phyloP scores from a whole-genome alignment of 2,888 invertebrate species.

The Perithous albicinctus region DNA sequence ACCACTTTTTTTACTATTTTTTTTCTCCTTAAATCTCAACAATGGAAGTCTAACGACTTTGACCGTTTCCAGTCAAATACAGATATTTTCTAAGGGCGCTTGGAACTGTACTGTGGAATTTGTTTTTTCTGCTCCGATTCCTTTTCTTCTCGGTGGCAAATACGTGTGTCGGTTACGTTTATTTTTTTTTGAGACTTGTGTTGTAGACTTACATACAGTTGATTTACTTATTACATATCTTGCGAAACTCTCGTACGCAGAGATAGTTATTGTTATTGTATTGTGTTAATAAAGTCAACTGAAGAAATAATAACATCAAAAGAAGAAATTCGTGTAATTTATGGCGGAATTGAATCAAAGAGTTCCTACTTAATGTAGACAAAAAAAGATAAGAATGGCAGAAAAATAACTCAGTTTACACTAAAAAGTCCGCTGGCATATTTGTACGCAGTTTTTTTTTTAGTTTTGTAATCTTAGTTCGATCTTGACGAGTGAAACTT shows the following conservation, averaged over 20 bases:
- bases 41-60: constrained; percentile 19
- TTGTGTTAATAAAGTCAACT: not conserved
- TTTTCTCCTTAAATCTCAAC: not conserved
- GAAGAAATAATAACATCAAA: too few relatives aligned
- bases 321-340: not conserved
- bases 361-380: too few relatives aligned
- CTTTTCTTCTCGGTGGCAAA: not conserved
- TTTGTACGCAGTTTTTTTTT: too few relatives aligned
- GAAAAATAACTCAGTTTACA: too few relatives aligned
- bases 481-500: too few relatives aligned
- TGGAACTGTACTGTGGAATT: not conserved
- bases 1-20: not conserved
- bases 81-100: not conserved
- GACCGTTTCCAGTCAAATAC: not conserved
- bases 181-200: not conserved
- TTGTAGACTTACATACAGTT: not conserved
- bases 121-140: not conserved
- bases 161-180: constrained; percentile 8
- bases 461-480: too few relatives aligned
- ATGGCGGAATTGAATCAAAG: too few relatives aligned
- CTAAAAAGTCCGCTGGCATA: too few relatives aligned
- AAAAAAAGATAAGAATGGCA: too few relatives aligned
- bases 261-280: not conserved
- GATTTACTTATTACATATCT: not conserved
- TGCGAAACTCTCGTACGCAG: too few relatives aligned